phyloP scores from a whole-genome alignment of 2,797 vertebrate genomes.

The Cyclopterus lumpus region DNA sequence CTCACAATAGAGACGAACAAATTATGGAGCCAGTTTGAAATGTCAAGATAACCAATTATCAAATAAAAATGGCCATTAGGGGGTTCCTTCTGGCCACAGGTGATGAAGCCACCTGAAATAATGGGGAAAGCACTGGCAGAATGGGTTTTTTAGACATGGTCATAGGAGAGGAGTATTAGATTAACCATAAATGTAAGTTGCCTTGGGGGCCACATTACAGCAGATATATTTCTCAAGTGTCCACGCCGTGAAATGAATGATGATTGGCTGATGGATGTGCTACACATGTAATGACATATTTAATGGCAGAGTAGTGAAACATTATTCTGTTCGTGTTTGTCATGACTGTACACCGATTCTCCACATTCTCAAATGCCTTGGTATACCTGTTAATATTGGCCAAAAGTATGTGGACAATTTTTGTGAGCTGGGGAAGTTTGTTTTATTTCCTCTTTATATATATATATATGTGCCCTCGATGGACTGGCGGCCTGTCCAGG shows the following conservation, averaged over 20 bases:
- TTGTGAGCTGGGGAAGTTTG: not conserved
- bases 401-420: not conserved
- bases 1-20: conserved; percentile 80
- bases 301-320: conserved; percentile 15
- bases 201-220: conserved; percentile 45
- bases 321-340: conserved; percentile 19
- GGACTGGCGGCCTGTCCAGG: too few species aligned
- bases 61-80: conserved; percentile 82
- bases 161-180: conserved; percentile 60
- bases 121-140: conserved; percentile 55
- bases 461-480: too few species aligned
- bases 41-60: conserved; percentile 87
- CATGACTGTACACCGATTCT: not conserved
- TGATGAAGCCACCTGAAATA: conserved; percentile 76
- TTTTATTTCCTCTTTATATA: not conserved
- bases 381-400: not conserved
- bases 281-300: conserved; percentile 18
- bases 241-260: conserved; percentile 43
- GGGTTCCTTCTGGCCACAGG: conserved; percentile 76
- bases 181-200: conserved; percentile 60
- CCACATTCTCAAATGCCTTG: not conserved
- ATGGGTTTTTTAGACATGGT: conserved; percentile 63
- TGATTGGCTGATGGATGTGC: conserved; percentile 41
- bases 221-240: conserved; percentile 55
- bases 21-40: conserved; percentile 82